These are phyloP conservation scores for Proisotoma minuta DNA, from an alignment of 2,888 invertebrate species.

Conservation along the genomic window DNA sequence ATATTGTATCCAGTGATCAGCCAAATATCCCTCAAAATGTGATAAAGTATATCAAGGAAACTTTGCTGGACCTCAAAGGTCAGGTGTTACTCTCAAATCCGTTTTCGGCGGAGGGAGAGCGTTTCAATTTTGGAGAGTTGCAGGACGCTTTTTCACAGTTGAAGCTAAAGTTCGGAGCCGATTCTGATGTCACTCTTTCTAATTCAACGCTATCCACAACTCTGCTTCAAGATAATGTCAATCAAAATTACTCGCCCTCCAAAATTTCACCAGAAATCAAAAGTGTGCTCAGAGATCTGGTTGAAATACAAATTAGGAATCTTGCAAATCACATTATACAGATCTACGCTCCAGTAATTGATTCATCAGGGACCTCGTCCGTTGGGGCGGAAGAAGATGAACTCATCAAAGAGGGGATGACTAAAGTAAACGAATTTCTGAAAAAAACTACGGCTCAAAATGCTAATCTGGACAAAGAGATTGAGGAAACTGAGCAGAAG, in stretches of 20 bases:
- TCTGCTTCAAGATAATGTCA: not conserved
- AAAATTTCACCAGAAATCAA: not conserved
- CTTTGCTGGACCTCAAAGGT: conserved; percentile 14
- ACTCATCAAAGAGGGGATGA: conserved; percentile 3
- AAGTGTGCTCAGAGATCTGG: conserved; percentile 18
- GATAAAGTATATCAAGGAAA: conserved; percentile 21
- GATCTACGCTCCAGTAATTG: conserved; percentile 15
- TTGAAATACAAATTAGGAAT: conserved; percentile 23
- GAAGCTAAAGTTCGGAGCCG: not conserved
- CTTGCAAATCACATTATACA: conserved; percentile 14
- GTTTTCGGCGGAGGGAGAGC: conserved; percentile 11
- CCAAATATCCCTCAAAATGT: conserved; percentile 26
- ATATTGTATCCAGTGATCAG: conserved; percentile 18
- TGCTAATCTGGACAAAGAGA: too few species aligned
- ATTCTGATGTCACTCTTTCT: not conserved
- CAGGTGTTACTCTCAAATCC: conserved; percentile 1
- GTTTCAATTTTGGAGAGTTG: not conserved
- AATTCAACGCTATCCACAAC: not conserved
- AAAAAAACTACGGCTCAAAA: too few species aligned
- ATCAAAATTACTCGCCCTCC: not conserved
- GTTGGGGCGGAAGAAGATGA: not conserved
- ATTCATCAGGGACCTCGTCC: conserved; percentile 1
- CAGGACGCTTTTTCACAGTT: not conserved
- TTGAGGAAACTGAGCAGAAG: too few species aligned
- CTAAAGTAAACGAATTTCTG: conserved; percentile 11